Evolutionary conservation across 2,113 vertebrate species (phyloP).

Genomic region (Hydrochoerus hydrochaeris): DNA sequence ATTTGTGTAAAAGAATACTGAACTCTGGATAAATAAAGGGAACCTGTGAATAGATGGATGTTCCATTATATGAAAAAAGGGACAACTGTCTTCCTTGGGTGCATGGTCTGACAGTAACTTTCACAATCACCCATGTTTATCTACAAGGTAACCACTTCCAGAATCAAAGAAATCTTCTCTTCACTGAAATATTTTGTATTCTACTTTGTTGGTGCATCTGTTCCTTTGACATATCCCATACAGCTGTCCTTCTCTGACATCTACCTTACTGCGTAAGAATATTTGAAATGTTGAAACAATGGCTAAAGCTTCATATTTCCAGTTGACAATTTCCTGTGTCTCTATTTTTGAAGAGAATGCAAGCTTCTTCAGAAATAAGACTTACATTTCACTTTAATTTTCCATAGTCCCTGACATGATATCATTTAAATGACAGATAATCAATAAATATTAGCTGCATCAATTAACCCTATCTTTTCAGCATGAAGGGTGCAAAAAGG

Average conservation of each 20-base stretch:
- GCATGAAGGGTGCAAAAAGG: conserved; percentile 26
- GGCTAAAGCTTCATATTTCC: neutral
- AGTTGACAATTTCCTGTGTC: conserved; percentile 19
- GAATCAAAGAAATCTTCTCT: neutral
- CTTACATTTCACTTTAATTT: conserved; percentile 44
- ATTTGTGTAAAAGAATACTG: neutral
- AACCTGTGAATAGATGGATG: neutral
- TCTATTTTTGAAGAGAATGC: conserved; percentile 1
- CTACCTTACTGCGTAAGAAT: neutral
- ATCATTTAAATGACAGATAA: conserved; percentile 33
- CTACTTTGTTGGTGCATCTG: neutral
- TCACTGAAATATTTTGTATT: conserved; percentile 34
- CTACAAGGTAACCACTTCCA: neutral
- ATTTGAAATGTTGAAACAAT: neutral
- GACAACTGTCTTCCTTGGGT: neutral
- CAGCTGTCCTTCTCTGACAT: neutral
- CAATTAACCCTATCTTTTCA: conserved; percentile 9
- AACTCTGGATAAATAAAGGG: neutral
- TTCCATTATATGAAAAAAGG: neutral
- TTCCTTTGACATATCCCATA: neutral
- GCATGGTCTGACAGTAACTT: neutral
- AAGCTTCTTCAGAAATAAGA: conserved; percentile 27
- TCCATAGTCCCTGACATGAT: neutral
- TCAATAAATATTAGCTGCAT: conserved; percentile 59
- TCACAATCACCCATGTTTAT: neutral